Percentiles rank a stretch among this genome's conserved stretches.
Conservation (phyloP, 2,888 invertebrate species). For the Lasioglossum lativentre region DNA sequence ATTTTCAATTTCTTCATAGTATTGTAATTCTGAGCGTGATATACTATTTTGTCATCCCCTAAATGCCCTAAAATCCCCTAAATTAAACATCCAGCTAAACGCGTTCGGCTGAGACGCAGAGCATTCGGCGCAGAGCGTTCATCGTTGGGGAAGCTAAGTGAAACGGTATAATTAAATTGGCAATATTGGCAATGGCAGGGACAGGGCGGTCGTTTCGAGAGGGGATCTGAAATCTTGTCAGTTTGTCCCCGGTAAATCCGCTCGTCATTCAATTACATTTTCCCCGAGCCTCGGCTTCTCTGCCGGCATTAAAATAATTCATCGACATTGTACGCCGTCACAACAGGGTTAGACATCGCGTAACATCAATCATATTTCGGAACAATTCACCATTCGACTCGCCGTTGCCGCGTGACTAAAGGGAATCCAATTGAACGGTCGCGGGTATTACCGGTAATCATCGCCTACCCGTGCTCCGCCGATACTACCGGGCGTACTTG, state of each 20-base stretch:
- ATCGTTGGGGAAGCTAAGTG: too few relatives aligned
- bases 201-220: background rate
- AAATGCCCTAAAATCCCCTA: background rate
- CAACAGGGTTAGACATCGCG: slow-evolving; percentile 26
- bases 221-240: background rate
- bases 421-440: slow-evolving; percentile 45
- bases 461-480: slow-evolving; percentile 17
- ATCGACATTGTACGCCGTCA: slow-evolving; percentile 19
- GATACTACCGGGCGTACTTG: slow-evolving; percentile 26
- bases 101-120: background rate
- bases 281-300: background rate
- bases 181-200: background rate
- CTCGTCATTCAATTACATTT: slow-evolving; percentile 42
- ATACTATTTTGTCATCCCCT: background rate
- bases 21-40: too few relatives aligned
- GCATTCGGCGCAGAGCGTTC: background rate
- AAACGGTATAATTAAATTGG: background rate
- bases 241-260: slow-evolving; percentile 1
- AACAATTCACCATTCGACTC: slow-evolving; percentile 47
- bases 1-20: background rate
- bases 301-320: slow-evolving; percentile 43
- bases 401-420: slow-evolving; percentile 22
- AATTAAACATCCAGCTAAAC: background rate
- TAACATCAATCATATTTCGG: slow-evolving; percentile 54
- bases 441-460: slow-evolving; percentile 48